Conservation (phyloP, 1,140 invertebrate species). For the Arion vulgaris region DNA sequence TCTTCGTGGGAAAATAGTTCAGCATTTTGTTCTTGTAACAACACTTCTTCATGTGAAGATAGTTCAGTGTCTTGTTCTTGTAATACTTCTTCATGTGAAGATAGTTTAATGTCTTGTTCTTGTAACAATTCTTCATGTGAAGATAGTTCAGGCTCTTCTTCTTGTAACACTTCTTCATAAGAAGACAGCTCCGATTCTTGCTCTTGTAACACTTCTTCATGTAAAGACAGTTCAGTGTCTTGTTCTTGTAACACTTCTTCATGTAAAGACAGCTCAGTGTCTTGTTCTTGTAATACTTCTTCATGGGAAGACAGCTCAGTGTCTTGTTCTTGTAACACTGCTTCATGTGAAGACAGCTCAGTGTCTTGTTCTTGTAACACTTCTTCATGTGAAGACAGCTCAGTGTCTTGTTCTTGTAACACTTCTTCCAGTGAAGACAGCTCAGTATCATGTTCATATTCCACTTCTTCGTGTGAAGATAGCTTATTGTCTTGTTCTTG, state of each 20-base stretch:
- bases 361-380: neutral
- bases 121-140: neutral
- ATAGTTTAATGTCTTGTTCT: neutral
- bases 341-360: neutral
- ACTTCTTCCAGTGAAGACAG: neutral
- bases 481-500: neutral
- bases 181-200: neutral
- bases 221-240: neutral
- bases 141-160: neutral
- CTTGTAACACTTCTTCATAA: neutral
- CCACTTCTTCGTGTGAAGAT: neutral
- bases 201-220: neutral
- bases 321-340: neutral
- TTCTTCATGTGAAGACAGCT: neutral
- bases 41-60: neutral
- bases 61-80: neutral
- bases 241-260: neutral
- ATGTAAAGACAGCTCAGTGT: neutral
- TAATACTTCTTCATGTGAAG: neutral
- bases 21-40: neutral
- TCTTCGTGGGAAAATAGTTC: neutral
- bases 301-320: neutral
- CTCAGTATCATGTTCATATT: neutral
- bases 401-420: neutral
- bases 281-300: slow-evolving; percentile 2